These are phyloP conservation scores for Megalops atlanticus DNA, from an alignment of 2,113 vertebrate genomes.

Conservation along the genomic window DNA sequence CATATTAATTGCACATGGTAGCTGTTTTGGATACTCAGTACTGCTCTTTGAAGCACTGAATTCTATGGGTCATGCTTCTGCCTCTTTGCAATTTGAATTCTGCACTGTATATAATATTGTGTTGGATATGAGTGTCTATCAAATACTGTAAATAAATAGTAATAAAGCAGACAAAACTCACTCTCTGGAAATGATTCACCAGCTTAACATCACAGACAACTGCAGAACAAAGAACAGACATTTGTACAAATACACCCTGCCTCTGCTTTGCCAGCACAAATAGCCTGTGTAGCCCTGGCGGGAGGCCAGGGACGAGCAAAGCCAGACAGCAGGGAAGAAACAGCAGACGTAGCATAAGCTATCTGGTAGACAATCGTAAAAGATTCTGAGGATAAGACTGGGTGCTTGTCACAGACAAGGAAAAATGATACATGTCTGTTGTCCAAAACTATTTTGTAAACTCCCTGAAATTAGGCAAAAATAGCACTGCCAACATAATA, in stretches of 20 bases:
- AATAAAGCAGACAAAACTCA: neutral
- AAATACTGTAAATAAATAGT: neutral
- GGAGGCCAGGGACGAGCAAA: neutral
- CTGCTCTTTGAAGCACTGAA: too few species aligned
- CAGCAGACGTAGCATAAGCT: neutral
- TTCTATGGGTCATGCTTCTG: too few species aligned
- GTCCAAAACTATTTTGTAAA: neutral
- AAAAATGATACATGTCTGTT: neutral
- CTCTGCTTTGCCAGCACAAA: too few species aligned
- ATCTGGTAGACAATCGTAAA: neutral
- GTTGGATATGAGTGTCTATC: neutral
- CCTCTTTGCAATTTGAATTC: too few species aligned
- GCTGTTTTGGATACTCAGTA: too few species aligned
- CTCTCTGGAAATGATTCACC: neutral
- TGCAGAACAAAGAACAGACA: neutral
- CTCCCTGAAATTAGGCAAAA: neutral
- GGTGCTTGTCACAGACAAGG: neutral
- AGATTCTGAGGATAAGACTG: neutral
- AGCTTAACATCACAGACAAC: neutral
- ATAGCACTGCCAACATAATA: neutral
- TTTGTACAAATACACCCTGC: too few species aligned
- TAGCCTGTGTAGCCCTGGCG: neutral
- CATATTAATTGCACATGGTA: too few species aligned
- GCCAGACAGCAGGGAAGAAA: neutral
- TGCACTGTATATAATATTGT: neutral